Base-by-base conservation (phyloP, 35 echinoderm and acorn worm genomes). In the Hemicentrotus pulcherrimus region DNA sequence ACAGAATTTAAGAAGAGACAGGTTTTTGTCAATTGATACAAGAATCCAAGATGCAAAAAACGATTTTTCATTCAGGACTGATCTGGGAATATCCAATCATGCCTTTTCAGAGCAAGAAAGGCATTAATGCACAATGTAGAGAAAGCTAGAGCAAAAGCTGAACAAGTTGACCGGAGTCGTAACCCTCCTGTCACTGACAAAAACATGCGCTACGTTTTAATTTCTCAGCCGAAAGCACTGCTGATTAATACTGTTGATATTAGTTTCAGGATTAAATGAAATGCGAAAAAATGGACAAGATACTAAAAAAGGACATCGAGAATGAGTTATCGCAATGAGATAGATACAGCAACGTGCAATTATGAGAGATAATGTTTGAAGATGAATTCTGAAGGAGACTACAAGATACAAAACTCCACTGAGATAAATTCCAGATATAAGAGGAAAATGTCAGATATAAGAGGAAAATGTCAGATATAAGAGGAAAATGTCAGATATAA, bases 211-310 rank as follows among this genome's bases (percentile, higher is more conserved):
- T 78, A 78, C 65, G n/a, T 13, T 55, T 10, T 14, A 55, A 14
- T 55, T 15, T 78, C 22, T 78, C 52, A 10, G 52, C 16, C 9
- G 65, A n/a, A 78, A 78, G 65, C 65, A 28, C 19, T 78, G 2
- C 28, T 78, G 65, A 28, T 24, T 78, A 78, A 28, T n/a, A 78
- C 19, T 8, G 24, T 28, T 28, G 65, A n/a, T 78, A 78, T n/a
- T 78, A 78, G 65, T 78, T 78, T 78, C 22, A 78, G 65, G 65
- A 78, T 78, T 78, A 78, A 78, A 78, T 78, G 65, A 78, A 78
- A 78, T 78, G 65, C 22, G 19, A 59, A 11, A 11, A 78, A n/a
- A 78, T 78, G 65, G 65, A 78, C 65, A 78, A 22, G 5, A 28
- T 22, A 28, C 19, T 6, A n/a, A 78, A 78, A 78, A 78, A 22